Percentiles rank a stretch among this genome's conserved stretches.
phyloP scores from a whole-genome alignment of 2,888 invertebrate species.

The Heteropelma amictum region DNA sequence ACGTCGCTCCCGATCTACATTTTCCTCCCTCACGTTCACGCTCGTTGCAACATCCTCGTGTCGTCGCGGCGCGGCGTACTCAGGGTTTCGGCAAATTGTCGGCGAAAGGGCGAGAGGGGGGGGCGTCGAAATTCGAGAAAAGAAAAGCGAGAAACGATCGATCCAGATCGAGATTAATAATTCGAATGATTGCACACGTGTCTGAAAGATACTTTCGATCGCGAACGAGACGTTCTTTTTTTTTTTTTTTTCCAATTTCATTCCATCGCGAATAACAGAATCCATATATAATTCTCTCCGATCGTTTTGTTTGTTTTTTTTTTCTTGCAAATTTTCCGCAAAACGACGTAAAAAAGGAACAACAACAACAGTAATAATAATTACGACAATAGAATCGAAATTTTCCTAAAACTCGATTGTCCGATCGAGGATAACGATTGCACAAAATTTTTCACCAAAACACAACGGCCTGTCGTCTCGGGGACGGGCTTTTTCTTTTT shows the following conservation, averaged over 20 bases:
- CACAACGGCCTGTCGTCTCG: no score
- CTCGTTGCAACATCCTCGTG: no score
- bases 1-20: no score
- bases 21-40: no score
- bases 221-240: neutral
- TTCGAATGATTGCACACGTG: conserved; percentile 45
- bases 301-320: no score
- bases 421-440: conserved; percentile 1
- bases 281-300: no score
- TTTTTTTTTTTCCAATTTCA: no score
- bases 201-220: conserved; percentile 12
- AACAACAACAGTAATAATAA: neutral
- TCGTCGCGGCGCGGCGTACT: no score
- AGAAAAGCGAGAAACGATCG: neutral
- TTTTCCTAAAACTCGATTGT: neutral
- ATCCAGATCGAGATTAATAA: neutral
- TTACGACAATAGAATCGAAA: neutral
- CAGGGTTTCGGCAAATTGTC: neutral
- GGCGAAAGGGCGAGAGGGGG: neutral
- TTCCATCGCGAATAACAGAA: no score
- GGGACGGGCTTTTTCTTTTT: conserved; percentile 4
- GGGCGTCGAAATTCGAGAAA: neutral
- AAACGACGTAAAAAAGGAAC: no score
- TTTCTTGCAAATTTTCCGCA: no score
- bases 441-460: conserved; percentile 15